Percentiles rank a stretch among this genome's conserved stretches.
Conservation (phyloP, 2,113 vertebrate genomes). For the Dunckerocampus dactyliophorus region DNA sequence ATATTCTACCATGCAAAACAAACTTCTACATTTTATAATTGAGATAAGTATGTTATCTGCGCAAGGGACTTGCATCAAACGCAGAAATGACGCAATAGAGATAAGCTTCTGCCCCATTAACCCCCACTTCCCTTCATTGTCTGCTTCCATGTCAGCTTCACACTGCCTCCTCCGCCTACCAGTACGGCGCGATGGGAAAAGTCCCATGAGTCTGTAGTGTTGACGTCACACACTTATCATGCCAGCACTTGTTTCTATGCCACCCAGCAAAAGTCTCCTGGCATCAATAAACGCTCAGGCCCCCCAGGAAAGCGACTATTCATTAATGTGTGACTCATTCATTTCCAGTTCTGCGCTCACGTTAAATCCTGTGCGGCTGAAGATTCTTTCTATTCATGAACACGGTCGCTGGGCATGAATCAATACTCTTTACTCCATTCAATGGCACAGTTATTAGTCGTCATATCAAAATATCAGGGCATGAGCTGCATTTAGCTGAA, state of each 20-base stretch:
- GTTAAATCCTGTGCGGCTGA: constrained; percentile 4
- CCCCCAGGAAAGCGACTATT: constrained; percentile 31
- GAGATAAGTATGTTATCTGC: background rate
- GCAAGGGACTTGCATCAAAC: background rate
- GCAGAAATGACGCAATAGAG: background rate
- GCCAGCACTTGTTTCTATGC: constrained; percentile 49
- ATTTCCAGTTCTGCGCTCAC: constrained; percentile 16
- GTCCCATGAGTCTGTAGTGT: constrained; percentile 25
- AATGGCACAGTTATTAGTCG: constrained; percentile 7
- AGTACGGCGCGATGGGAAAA: constrained; percentile 32
- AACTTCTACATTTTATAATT: background rate
- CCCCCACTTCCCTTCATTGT: constrained; percentile 11
- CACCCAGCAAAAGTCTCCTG: constrained; percentile 50
- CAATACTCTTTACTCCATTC: background rate
- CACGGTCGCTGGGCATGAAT: background rate
- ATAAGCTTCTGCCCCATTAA: background rate
- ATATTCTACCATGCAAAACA: too few relatives aligned
- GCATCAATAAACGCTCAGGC: constrained; percentile 32
- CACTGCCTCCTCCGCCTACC: constrained; percentile 36
- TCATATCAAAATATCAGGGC: constrained; percentile 7
- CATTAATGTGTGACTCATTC: constrained; percentile 41
- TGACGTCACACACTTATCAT: constrained; percentile 45
- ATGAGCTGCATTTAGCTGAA: constrained; percentile 2
- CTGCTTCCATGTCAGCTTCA: constrained; percentile 23
- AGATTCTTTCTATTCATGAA: constrained; percentile 5